These are phyloP conservation scores for Nasonia oneida DNA, from an alignment of 2,888 invertebrate species.

Conservation along the genomic window DNA sequence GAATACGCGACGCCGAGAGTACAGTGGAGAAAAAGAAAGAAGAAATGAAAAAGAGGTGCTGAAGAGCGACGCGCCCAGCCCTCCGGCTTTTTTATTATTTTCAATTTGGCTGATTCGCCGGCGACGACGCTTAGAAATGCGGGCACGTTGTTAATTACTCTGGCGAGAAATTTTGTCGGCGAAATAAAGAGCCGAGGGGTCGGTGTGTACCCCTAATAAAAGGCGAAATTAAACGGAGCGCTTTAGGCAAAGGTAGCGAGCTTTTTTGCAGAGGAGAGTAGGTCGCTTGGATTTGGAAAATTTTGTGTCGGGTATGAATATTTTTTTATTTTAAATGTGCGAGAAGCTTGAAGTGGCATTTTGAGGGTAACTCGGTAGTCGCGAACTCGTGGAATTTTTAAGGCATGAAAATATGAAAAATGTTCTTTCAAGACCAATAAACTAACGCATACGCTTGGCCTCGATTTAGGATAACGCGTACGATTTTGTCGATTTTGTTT, in stretches of 20 bases:
- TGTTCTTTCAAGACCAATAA: neutral
- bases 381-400: neutral
- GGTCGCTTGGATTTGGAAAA: neutral
- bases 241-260: neutral
- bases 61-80: neutral
- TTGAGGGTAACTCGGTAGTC: too few relatives aligned
- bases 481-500: neutral
- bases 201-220: slow-evolving; percentile 46
- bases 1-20: neutral
- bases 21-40: neutral
- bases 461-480: neutral
- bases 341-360: neutral
- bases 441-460: neutral
- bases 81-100: slow-evolving; percentile 45
- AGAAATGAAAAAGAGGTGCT: neutral
- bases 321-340: neutral
- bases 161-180: slow-evolving; percentile 30
- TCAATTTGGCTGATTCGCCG: slow-evolving; percentile 46
- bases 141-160: slow-evolving; percentile 58
- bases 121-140: slow-evolving; percentile 25
- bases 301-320: neutral
- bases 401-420: neutral
- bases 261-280: neutral
- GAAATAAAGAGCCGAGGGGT: slow-evolving; percentile 14
- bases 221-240: slow-evolving; percentile 52